Percentiles rank a stretch among this genome's conserved stretches.
Evolutionary conservation across 1,140 invertebrate species (phyloP).

Genomic region (Heliothis subflexa): DNA sequence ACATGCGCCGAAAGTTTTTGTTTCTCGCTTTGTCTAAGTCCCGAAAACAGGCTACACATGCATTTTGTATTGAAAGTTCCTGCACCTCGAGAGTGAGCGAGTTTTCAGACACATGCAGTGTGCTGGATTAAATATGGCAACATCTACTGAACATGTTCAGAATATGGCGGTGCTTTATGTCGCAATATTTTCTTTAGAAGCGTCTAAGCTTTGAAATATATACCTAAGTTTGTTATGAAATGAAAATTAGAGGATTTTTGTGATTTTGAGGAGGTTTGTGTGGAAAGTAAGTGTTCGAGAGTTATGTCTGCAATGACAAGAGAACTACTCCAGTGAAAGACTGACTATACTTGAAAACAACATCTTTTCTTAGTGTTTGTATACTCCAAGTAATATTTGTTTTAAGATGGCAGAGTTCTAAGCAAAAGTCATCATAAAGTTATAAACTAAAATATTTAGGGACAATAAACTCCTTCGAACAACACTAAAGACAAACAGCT

Average conservation of each 20-base stretch:
- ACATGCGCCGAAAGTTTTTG: conserved; percentile 26
- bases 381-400: too few species aligned
- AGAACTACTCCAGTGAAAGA: too few species aligned
- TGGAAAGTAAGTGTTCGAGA: not conserved
- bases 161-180: conserved; percentile 4
- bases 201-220: not conserved
- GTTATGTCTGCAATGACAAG: too few species aligned
- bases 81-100: conserved; percentile 13
- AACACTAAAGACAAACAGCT: conserved; percentile 1
- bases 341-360: too few species aligned
- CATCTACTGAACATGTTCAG: not conserved
- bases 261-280: not conserved
- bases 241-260: not conserved
- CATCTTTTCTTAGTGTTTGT: too few species aligned
- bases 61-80: conserved; percentile 37
- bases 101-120: conserved; percentile 21
- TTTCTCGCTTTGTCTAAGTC: conserved; percentile 24
- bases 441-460: too few species aligned
- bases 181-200: not conserved
- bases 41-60: conserved; percentile 33
- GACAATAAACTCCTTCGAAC: not conserved
- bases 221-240: not conserved
- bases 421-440: too few species aligned
- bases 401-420: too few species aligned
- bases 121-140: conserved; percentile 22